Conservation (phyloP, 2,797 vertebrate species). For the Denticeps clupeoides region DNA sequence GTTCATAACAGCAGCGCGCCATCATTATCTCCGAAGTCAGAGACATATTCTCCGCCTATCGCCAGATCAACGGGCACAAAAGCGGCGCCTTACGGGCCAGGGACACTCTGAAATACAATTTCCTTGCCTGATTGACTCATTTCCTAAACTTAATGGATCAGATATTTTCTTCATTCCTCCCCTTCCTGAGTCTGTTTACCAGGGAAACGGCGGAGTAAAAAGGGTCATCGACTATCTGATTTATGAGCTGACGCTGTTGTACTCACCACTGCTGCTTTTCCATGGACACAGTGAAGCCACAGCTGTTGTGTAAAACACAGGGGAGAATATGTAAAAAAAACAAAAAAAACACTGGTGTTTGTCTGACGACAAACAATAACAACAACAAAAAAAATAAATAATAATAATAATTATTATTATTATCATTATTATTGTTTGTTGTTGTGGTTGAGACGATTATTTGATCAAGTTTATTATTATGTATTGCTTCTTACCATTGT, state of each 20-base stretch:
- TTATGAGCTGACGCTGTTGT: constrained; percentile 12
- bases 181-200: not conserved
- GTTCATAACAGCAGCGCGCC: too few species aligned
- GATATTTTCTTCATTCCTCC: not conserved
- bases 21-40: too few species aligned
- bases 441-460: too few species aligned
- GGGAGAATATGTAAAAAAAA: constrained; percentile 1
- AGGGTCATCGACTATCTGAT: constrained; percentile 23
- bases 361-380: not conserved
- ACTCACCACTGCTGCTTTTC: constrained; percentile 94
- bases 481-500: too few species aligned
- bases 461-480: too few species aligned
- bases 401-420: too few species aligned
- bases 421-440: too few species aligned
- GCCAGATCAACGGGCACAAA: too few species aligned
- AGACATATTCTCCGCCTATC: too few species aligned
- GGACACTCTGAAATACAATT: constrained; percentile 1
- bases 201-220: constrained; percentile 13
- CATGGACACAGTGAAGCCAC: constrained; percentile 79
- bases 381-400: too few species aligned
- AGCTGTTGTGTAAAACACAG: constrained; percentile 55
- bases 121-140: not conserved
- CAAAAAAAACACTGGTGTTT: not conserved
- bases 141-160: constrained; percentile 3
- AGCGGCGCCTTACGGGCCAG: constrained; percentile 1